Percentiles rank a stretch among this genome's conserved stretches.
phyloP scores from a whole-genome alignment of 2,797 vertebrate genomes.

The Hylomyscus alleni region DNA sequence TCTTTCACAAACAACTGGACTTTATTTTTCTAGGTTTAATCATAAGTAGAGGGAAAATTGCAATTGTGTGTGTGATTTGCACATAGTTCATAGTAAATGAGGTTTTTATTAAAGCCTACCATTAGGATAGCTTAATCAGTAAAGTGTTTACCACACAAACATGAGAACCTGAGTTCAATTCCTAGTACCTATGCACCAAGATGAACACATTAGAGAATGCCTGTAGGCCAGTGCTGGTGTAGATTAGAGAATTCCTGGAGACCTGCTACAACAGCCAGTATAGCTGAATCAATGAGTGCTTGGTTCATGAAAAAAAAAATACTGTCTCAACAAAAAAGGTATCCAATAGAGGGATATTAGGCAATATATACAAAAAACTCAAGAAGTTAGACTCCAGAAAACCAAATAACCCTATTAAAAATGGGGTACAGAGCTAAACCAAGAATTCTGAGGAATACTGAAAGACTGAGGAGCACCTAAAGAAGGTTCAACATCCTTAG shows the following conservation, averaged over 20 bases:
- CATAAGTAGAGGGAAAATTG: background rate
- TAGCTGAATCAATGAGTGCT: background rate
- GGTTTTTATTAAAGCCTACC: conserved; percentile 46
- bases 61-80: background rate
- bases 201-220: background rate
- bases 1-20: conserved; percentile 1
- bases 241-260: background rate
- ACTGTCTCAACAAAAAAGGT: background rate
- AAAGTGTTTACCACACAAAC: background rate
- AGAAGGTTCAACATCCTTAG: too few relatives aligned
- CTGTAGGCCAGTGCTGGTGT: background rate
- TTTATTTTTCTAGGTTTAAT: conserved; percentile 17
- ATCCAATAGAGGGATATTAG: too few relatives aligned
- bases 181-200: too few relatives aligned
- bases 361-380: too few relatives aligned
- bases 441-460: too few relatives aligned
- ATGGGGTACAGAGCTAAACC: too few relatives aligned
- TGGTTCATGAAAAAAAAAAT: background rate
- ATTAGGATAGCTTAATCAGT: background rate
- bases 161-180: background rate
- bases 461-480: too few relatives aligned
- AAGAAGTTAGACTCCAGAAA: too few relatives aligned
- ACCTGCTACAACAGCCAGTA: background rate
- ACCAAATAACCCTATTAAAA: too few relatives aligned
- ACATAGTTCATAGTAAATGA: conserved; percentile 15